Conservation (phyloP, 2,113 vertebrate genomes). For the Lepisosteus oculatus region DNA sequence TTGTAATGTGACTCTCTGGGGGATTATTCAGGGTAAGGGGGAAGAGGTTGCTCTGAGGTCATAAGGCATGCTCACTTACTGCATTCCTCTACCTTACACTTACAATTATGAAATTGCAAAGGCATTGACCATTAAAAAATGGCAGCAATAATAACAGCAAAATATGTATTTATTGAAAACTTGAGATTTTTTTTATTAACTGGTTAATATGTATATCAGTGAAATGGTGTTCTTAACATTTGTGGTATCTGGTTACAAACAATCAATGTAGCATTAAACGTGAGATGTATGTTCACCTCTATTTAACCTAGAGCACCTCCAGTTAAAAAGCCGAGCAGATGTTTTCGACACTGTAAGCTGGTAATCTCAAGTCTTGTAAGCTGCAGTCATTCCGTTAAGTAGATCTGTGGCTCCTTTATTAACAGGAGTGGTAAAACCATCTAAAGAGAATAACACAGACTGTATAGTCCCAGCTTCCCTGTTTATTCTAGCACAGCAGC, state of each 20-base stretch:
- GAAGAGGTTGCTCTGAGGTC: constrained; percentile 67
- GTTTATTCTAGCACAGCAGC: constrained; percentile 85
- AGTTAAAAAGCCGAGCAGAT: constrained; percentile 88
- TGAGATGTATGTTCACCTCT: constrained; percentile 73
- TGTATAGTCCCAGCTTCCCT: constrained; percentile 75
- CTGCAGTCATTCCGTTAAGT: constrained; percentile 89
- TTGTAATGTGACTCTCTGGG: constrained; percentile 74
- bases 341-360: constrained; percentile 91
- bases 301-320: constrained; percentile 81
- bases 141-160: no score
- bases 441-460: constrained; percentile 89
- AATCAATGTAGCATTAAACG: constrained; percentile 38
- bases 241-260: constrained; percentile 62
- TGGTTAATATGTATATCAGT: constrained; percentile 46
- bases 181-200: no score
- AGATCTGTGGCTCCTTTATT: constrained; percentile 86
- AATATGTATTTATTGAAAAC: no score
- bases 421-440: constrained; percentile 93
- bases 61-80: constrained; percentile 65
- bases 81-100: constrained; percentile 69
- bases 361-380: constrained; percentile 87
- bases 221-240: constrained; percentile 64
- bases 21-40: constrained; percentile 66
- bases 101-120: constrained; percentile 73
- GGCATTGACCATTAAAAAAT: constrained; percentile 42